These are phyloP conservation scores for Chironomus striatipennis DNA, from an alignment of 1,140 invertebrate species.

Conservation along the genomic window DNA sequence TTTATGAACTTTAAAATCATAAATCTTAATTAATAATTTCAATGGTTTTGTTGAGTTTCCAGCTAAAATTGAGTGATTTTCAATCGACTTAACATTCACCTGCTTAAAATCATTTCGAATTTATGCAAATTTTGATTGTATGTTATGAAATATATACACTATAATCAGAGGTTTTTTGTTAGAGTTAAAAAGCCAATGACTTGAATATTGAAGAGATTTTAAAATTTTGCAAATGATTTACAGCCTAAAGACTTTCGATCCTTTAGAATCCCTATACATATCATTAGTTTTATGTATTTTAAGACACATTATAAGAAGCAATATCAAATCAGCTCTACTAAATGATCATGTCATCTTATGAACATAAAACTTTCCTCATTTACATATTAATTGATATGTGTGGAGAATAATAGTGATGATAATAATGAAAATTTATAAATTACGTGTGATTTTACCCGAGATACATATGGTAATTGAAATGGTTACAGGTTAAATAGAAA, in stretches of 20 bases:
- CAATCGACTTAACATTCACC: neutral
- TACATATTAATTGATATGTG: neutral
- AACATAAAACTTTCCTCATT: neutral
- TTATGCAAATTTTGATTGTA: constrained; percentile 4
- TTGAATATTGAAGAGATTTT: no score
- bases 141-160: neutral
- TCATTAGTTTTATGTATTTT: no score
- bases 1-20: constrained; percentile 19
- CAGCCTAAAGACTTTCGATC: no score
- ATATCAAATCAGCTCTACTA: neutral
- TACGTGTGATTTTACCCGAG: no score
- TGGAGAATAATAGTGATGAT: neutral
- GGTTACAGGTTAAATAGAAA: no score
- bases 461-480: no score
- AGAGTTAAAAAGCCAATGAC: no score
- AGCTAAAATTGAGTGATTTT: no score
- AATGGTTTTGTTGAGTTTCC: neutral
- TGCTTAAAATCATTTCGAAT: neutral
- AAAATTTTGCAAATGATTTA: no score
- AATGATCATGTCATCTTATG: neutral
- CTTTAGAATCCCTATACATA: no score
- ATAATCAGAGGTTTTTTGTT: neutral
- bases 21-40: constrained; percentile 15
- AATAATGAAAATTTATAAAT: no score
- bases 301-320: neutral